Evolutionary conservation across 2,888 invertebrate genomes (phyloP).

Genomic region (Lasioglossum vierecki): DNA sequence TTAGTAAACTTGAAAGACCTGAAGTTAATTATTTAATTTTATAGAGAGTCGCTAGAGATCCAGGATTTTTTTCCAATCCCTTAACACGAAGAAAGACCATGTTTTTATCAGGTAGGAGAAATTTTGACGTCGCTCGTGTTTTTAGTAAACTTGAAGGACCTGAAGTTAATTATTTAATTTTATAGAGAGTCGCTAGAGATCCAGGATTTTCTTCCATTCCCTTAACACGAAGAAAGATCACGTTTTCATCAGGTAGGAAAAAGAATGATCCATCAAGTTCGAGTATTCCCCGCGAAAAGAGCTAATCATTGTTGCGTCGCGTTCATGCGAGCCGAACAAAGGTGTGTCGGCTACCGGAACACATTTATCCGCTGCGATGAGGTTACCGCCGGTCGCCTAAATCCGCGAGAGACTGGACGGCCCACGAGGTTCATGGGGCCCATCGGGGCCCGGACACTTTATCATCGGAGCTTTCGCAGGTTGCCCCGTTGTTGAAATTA

Average conservation of each 20-base stretch:
- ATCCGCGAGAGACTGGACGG: constrained; percentile 27
- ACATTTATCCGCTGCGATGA: constrained; percentile 30
- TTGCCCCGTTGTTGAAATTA: constrained; percentile 75
- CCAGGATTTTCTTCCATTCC: not conserved
- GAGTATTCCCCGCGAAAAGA: not conserved
- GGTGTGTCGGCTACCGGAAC: constrained; percentile 41
- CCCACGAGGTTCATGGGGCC: not conserved
- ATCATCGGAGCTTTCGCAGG: constrained; percentile 62
- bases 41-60: no score
- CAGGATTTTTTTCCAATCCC: no score
- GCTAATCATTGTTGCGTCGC: not conserved
- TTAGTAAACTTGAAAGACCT: no score
- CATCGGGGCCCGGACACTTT: constrained; percentile 50
- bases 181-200: not conserved
- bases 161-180: no score
- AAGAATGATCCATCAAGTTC: constrained; percentile 2
- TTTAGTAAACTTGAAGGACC: no score
- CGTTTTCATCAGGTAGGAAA: not conserved
- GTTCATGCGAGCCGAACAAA: constrained; percentile 16
- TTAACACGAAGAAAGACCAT: not conserved
- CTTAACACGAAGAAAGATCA: not conserved
- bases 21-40: no score
- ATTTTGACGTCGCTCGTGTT: not conserved
- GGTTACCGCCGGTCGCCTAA: constrained; percentile 26
- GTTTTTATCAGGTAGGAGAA: not conserved